These are phyloP conservation scores for Habroteleia sp. DNA, from an alignment of 2,888 invertebrate genomes.

Conservation along the genomic window DNA sequence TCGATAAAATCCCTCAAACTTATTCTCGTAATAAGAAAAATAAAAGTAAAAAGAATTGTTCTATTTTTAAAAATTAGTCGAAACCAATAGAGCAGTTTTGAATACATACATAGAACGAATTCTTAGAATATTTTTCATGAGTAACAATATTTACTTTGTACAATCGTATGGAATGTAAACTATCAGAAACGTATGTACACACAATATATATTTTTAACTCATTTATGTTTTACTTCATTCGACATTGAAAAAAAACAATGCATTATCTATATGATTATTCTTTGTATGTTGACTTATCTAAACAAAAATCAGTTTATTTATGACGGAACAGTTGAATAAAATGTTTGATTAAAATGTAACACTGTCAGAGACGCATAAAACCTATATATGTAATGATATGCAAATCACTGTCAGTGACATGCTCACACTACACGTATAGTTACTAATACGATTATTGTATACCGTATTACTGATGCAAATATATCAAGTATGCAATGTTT, in stretches of 20 bases:
- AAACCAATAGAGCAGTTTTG: slow-evolving; percentile 20
- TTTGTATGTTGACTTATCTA: too few relatives aligned
- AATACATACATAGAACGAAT: slow-evolving; percentile 13
- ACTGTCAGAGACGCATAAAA: slow-evolving; percentile 58
- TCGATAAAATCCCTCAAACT: slow-evolving; percentile 14
- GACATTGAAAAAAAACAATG: too few relatives aligned
- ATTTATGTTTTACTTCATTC: too few relatives aligned
- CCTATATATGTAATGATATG: slow-evolving; percentile 59
- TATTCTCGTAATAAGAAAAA: slow-evolving; percentile 7
- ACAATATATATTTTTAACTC: too few relatives aligned
- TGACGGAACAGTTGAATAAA: slow-evolving; percentile 15
- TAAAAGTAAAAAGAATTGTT: slow-evolving; percentile 20
- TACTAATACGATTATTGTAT: slow-evolving; percentile 74
- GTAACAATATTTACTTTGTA: slow-evolving; percentile 6
- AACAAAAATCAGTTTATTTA: too few relatives aligned
- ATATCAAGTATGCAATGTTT: slow-evolving; percentile 77
- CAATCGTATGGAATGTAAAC: too few relatives aligned
- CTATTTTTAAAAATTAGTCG: slow-evolving; percentile 39
- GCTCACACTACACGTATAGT: slow-evolving; percentile 77
- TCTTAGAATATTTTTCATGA: slow-evolving; percentile 23
- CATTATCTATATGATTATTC: neutral
- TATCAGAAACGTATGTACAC: too few relatives aligned
- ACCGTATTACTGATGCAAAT: slow-evolving; percentile 71
- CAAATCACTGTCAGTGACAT: slow-evolving; percentile 72
- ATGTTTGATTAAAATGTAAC: slow-evolving; percentile 39